A percentile compares a stretch with the other conserved stretches of the same genome.
phyloP scores from a whole-genome alignment of 2,888 invertebrate genomes.

The Drosophila subquinaria region DNA sequence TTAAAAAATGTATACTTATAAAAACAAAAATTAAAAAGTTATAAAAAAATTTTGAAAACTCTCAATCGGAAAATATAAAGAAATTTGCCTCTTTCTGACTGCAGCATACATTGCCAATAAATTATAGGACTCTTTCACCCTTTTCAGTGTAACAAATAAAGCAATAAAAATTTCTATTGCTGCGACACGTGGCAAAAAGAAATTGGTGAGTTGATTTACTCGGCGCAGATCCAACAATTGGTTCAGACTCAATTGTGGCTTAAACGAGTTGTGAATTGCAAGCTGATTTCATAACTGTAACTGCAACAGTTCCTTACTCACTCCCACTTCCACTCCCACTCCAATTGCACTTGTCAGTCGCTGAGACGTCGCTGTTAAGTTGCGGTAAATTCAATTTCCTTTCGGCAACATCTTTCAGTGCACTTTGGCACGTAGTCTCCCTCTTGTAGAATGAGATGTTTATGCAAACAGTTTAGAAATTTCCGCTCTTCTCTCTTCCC shows the following conservation, averaged over 20 bases:
- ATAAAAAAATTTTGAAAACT: no score
- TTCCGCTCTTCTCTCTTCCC: not conserved
- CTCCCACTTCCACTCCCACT: no score
- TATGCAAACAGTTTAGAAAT: constrained; percentile 71
- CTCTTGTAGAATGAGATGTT: constrained; percentile 56
- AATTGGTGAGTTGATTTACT: constrained; percentile 9
- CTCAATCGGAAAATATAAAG: not conserved
- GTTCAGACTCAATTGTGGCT: constrained; percentile 33
- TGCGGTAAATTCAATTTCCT: constrained; percentile 66
- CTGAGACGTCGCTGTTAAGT: constrained; percentile 32
- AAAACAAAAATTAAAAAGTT: no score
- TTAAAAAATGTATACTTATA: no score
- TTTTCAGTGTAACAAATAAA: constrained; percentile 9
- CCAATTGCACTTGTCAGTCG: not conserved
- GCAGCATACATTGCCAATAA: not conserved
- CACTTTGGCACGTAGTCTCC: constrained; percentile 70
- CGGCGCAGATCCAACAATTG: constrained; percentile 23
- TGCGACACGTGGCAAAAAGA: constrained; percentile 42
- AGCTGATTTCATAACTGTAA: constrained; percentile 27
- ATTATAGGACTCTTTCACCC: not conserved
- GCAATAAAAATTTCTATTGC: constrained; percentile 36
- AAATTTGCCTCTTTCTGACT: not conserved
- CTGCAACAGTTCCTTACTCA: not conserved
- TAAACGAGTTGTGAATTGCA: constrained; percentile 60
- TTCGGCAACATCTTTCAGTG: constrained; percentile 54